Evolutionary conservation across 2,888 invertebrate species (phyloP), one percentile per base, ranked within the genome.

Genomic region (Nymphalis urticae): DNA sequence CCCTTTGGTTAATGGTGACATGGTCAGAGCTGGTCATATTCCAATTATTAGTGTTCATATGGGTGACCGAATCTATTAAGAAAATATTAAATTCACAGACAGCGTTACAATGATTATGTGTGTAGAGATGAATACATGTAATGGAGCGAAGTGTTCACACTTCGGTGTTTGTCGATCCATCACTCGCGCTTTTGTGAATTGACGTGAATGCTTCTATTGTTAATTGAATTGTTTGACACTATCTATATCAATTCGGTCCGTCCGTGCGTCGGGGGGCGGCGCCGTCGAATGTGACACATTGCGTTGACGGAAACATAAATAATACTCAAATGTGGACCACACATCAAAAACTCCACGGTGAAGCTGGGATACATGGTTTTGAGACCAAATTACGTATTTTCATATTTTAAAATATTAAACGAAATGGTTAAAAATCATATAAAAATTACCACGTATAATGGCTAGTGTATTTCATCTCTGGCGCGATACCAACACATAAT

Each of bases 241-340:
- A 60, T 60, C 60, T 60, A 17, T 60, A 47, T 19, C 48, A 48
- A 47, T 60, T 48, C 16, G 19, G 48, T 47, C 24, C 17, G 48
- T 48, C 60, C 47, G 60, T 47, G 19, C 6, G 27, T 54, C 21
- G n/a, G 60, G n/a, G 59, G 59, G 60, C 17, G 60, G 48, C 47
- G 60, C 47, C 48, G 60, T 9, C 58, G 58, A 19, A n/a, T 19
- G 36, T 48, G 60, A 24, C 60, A 48, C 17, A 5, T 47, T 16
- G 21, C 2, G n/a, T 48, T 60, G 47, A 42, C 24, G 48, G 47
- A 47, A 13, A 19, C 21, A 60, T 60, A 48, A 47, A 60, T 60
- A 48, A 60, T 19, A 60, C 47, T 60, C 60, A 16, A 13, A 48
- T 13, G 17, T 21, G 13, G 47, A 5, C 47, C 60, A 19, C 47